These are phyloP conservation scores for Hoplodrina ambigua DNA, from an alignment of 2,888 invertebrate species.

Conservation along the genomic window DNA sequence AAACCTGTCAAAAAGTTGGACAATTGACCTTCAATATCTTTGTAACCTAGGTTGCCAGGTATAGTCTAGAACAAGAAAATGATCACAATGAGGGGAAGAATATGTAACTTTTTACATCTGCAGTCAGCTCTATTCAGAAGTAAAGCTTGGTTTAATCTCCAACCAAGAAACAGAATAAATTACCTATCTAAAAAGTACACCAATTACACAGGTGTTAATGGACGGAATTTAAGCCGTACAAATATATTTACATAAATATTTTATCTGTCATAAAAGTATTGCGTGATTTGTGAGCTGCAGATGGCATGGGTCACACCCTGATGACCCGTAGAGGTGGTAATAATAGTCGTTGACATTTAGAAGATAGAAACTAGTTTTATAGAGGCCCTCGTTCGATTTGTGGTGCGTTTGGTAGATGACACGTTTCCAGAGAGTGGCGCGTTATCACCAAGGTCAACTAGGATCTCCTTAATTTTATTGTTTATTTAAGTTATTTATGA, in stretches of 20 bases:
- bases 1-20: too few species aligned
- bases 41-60: too few species aligned
- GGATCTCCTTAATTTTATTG: conserved; percentile 49
- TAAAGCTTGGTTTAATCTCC: background rate
- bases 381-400: conserved; percentile 72
- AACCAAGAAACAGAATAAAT: background rate
- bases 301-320: conserved; percentile 71
- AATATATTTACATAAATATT: conserved; percentile 26
- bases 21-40: too few species aligned
- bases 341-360: conserved; percentile 87
- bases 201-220: conserved; percentile 42
- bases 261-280: conserved; percentile 46
- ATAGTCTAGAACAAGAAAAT: too few species aligned
- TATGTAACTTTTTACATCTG: too few species aligned
- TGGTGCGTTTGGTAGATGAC: conserved; percentile 67
- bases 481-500: conserved; percentile 17
- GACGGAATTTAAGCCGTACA: conserved; percentile 1
- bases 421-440: conserved; percentile 69
- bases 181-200: background rate
- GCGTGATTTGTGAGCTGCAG: conserved; percentile 61
- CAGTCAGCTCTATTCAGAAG: too few species aligned
- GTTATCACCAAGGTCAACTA: conserved; percentile 60
- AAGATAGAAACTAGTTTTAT: conserved; percentile 80
- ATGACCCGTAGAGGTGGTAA: conserved; percentile 78
- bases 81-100: too few species aligned